Percentiles rank a stretch among this genome's conserved stretches.
These are phyloP conservation scores for Buathra laborator DNA, from an alignment of 2,888 invertebrate species.

Conservation along the genomic window DNA sequence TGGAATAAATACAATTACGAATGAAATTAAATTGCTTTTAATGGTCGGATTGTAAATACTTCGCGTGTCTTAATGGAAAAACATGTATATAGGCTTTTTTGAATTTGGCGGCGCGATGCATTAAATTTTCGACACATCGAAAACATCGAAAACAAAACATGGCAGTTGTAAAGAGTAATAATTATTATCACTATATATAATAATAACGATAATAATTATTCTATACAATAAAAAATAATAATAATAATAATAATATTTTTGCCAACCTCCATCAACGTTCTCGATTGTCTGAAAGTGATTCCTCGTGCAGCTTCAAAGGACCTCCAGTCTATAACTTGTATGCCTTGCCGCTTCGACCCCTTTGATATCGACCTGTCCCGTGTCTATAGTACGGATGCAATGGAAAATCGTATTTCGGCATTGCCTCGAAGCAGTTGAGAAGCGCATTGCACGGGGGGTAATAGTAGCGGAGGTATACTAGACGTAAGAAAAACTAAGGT, in stretches of 20 bases:
- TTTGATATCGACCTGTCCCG: slow-evolving; percentile 10
- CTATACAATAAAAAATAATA: too few species aligned
- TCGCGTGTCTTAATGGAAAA: background rate
- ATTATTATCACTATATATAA: too few species aligned
- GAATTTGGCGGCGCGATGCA: too few species aligned
- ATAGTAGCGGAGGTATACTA: slow-evolving; percentile 4
- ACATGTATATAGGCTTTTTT: too few species aligned
- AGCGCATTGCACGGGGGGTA: background rate
- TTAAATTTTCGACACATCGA: too few species aligned
- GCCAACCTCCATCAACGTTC: background rate
- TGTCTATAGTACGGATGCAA: background rate
- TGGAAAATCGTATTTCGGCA: slow-evolving; percentile 23
- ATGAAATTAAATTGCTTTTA: background rate
- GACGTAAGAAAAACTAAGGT: background rate
- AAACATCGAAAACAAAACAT: too few species aligned
- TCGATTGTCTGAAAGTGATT: slow-evolving; percentile 14
- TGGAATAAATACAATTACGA: background rate
- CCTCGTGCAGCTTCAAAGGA: slow-evolving; percentile 2
- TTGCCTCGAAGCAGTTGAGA: slow-evolving; percentile 11
- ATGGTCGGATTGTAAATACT: background rate
- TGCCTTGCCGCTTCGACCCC: background rate
- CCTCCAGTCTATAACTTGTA: slow-evolving; percentile 7
- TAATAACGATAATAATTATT: background rate
- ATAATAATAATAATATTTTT: background rate
- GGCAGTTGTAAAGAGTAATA: too few species aligned